Evolutionary conservation across 2,888 invertebrate genomes (phyloP), one percentile per base, ranked within the genome.

Genomic region (Macaria notata): DNA sequence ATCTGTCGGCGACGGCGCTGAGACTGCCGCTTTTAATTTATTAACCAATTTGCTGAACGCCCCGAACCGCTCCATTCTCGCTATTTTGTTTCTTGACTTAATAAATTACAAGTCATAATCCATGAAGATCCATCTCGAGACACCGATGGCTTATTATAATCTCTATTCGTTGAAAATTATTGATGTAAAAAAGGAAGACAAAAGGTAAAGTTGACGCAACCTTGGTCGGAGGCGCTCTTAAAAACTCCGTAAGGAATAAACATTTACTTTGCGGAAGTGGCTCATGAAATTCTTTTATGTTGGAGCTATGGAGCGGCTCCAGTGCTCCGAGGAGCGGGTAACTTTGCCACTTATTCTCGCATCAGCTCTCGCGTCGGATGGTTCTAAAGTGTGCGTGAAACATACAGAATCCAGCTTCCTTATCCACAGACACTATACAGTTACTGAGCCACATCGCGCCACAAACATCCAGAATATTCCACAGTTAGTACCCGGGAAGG

Each of bases 21-120:
- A 88, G 86, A 88, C 86, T 88, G 87, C 84, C 83, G 83, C 83
- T 84, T 89, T 88, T 87, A 89, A 89, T 89, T 89, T 89, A 89
- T 89, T 88, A 88, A 87, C 88, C 88, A 89, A 89, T 89, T 89
- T 88, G 82, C 82, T 83, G 85, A 86, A 84, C 84, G 83, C 80
- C 69, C 73, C 78, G 83, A 86, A 85, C 84, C 85, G 79, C 78
- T 78, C 74, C 69, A 75, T 72, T 75, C 74, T 72, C 76, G 75
- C 73, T 83, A 84, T 87, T 86, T 86, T 86, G 86, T 88, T 86
- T 84, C 89, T 88, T 84, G 83, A 86, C 86, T 88, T 88, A 83
- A 86, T 87, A 86, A 85, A 85, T 84, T 83, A 74, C 73, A 79
- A 78, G 76, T 79, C 82, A 86, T 88, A 87, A 86, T 84, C 84